phyloP scores from a whole-genome alignment of 2,888 invertebrate genomes.

The Caenorhabditis sp. region DNA sequence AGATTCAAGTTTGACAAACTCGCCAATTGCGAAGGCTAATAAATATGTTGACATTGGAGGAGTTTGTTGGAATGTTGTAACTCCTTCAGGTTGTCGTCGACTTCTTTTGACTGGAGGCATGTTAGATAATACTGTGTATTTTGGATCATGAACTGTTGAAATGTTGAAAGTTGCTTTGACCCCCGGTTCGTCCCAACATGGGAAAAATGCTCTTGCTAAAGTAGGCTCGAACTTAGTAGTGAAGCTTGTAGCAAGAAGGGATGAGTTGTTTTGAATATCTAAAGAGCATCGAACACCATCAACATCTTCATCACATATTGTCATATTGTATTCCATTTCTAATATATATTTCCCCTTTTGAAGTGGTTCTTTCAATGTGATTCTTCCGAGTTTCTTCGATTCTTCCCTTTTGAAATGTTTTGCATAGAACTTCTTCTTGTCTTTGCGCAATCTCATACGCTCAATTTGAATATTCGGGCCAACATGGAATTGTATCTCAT shows the following conservation, averaged over 20 bases:
- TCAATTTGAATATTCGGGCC: constrained; percentile 66
- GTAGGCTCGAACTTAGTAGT: constrained; percentile 69
- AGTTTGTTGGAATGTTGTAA: constrained; percentile 68
- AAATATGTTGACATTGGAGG: constrained; percentile 73
- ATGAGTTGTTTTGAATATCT: constrained; percentile 26
- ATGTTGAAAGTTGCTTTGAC: constrained; percentile 67
- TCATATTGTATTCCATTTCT: constrained; percentile 45
- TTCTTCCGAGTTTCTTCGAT: constrained; percentile 59
- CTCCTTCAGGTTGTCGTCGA: constrained; percentile 13
- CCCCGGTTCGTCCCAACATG: constrained; percentile 69
- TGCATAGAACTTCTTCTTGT: constrained; percentile 46
- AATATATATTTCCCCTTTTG: constrained; percentile 40
- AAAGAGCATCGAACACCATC: constrained; percentile 47
- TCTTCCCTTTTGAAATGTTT: constrained; percentile 61
- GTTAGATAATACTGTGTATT: constrained; percentile 45
- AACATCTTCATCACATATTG: constrained; percentile 22
- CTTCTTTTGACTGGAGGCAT: constrained; percentile 26
- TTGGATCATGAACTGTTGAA: constrained; percentile 46
- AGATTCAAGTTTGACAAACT: constrained; percentile 62
- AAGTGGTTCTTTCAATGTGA: constrained; percentile 44
- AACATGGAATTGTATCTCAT: constrained; percentile 66
- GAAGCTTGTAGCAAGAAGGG: constrained; percentile 46
- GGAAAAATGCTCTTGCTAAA: constrained; percentile 64
- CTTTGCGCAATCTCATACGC: constrained; percentile 51
- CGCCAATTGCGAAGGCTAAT: constrained; percentile 68